These are phyloP conservation scores for Desmodus rotundus DNA, from an alignment of 2,113 vertebrate genomes.

Conservation along the genomic window DNA sequence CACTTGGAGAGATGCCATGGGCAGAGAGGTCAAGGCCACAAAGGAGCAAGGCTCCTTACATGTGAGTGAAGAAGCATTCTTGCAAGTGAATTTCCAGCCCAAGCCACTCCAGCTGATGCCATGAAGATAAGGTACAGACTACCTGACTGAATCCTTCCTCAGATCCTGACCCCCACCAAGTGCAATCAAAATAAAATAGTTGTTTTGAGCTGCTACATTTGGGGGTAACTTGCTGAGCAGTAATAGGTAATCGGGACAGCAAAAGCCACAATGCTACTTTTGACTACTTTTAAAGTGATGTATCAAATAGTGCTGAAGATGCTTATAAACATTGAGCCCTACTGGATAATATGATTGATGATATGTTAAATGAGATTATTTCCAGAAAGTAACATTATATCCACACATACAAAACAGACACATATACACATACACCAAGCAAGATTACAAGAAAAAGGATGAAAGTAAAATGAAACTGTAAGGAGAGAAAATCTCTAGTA, in stretches of 20 bases:
- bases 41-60: background rate
- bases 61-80: background rate
- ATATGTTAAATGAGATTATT: background rate
- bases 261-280: background rate
- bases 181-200: background rate
- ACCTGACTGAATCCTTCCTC: background rate
- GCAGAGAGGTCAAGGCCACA: background rate
- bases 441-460: background rate
- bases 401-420: background rate
- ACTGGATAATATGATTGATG: background rate
- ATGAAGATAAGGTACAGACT: background rate
- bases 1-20: background rate
- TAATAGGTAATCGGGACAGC: background rate
- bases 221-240: background rate
- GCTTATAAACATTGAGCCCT: background rate
- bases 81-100: background rate
- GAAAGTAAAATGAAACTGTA: conserved; percentile 5
- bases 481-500: background rate
- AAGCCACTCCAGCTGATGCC: background rate
- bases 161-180: background rate
- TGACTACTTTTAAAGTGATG: background rate
- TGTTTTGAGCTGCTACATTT: background rate
- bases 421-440: background rate
- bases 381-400: background rate
- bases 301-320: background rate